A percentile compares a stretch with the other conserved stretches of the same genome.
Evolutionary conservation across 2,113 vertebrate species (phyloP).

Genomic region (Leptodactylus fuscus): DNA sequence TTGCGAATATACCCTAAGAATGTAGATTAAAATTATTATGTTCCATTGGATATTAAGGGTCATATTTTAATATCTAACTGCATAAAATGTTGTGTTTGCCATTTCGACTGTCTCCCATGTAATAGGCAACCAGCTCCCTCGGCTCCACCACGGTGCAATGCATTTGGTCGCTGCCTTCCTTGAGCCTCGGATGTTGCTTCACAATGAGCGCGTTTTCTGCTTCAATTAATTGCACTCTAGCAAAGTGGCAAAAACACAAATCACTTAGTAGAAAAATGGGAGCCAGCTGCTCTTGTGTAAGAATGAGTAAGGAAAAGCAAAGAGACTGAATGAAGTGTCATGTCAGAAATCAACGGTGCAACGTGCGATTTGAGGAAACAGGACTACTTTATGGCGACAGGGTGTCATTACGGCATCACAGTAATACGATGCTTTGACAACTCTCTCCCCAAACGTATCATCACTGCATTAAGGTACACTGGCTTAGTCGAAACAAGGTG

Average conservation of each 20-base stretch:
- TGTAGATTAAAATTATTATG: too few species aligned
- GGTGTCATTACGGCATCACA: constrained; percentile 93
- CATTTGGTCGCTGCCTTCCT: constrained; percentile 23
- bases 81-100: not conserved
- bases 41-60: not conserved
- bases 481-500: constrained; percentile 74
- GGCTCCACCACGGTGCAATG: not conserved
- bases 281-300: constrained; percentile 80
- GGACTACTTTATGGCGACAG: constrained; percentile 89
- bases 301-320: constrained; percentile 71
- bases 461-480: constrained; percentile 95
- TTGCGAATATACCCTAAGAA: too few species aligned
- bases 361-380: constrained; percentile 86
- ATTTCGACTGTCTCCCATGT: not conserved
- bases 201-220: constrained; percentile 67
- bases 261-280: constrained; percentile 79
- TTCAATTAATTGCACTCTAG: constrained; percentile 78
- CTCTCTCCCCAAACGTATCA: constrained; percentile 91
- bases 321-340: constrained; percentile 80
- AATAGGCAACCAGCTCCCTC: not conserved
- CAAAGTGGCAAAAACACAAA: constrained; percentile 77
- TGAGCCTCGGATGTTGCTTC: constrained; percentile 60
- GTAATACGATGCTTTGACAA: constrained; percentile 94
- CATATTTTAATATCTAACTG: not conserved
- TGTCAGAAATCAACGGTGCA: constrained; percentile 87